Percentiles rank a stretch among this genome's conserved stretches.
Evolutionary conservation across 2,113 vertebrate species (phyloP).

Genomic region (Oreochromis spilurus): DNA sequence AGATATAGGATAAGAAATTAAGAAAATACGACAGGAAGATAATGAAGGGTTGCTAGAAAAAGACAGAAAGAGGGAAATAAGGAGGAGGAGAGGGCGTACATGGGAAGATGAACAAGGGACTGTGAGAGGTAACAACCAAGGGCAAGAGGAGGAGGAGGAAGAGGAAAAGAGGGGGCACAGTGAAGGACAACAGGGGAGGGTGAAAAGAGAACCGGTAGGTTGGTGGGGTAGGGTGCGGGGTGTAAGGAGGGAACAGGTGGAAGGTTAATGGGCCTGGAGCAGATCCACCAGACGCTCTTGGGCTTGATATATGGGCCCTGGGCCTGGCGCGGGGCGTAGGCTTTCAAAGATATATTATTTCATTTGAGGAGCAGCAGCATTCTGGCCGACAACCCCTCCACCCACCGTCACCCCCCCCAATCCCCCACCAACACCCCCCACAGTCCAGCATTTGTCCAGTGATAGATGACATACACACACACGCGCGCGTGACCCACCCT

Average conservation of each 20-base stretch:
- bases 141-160: constrained; percentile 84
- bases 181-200: constrained; percentile 78
- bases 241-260: constrained; percentile 89
- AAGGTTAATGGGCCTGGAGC: constrained; percentile 99
- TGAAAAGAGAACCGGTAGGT: constrained; percentile 48
- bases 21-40: constrained; percentile 77
- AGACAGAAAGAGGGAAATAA: constrained; percentile 27
- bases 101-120: constrained; percentile 87
- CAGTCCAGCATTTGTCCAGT: constrained; percentile 87
- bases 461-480: constrained; percentile 91
- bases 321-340: constrained; percentile 91
- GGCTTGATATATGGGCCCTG: constrained; percentile 97
- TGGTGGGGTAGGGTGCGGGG: constrained; percentile 62
- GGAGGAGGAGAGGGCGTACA: constrained; percentile 17
- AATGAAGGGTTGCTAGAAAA: constrained; percentile 72
- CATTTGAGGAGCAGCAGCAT: constrained; percentile 97
- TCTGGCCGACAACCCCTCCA: constrained; percentile 76
- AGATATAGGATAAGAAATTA: neutral
- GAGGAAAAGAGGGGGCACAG: constrained; percentile 68
- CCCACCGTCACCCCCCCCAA: neutral
- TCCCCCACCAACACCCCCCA: constrained; percentile 49
- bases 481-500: neutral
- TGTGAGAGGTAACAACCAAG: constrained; percentile 81
- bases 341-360: constrained; percentile 99
- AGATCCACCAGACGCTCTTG: constrained; percentile 93